Percentiles rank a stretch among this genome's conserved stretches.
phyloP scores from a whole-genome alignment of 2,113 vertebrate genomes.

The Hiodon alosoides region DNA sequence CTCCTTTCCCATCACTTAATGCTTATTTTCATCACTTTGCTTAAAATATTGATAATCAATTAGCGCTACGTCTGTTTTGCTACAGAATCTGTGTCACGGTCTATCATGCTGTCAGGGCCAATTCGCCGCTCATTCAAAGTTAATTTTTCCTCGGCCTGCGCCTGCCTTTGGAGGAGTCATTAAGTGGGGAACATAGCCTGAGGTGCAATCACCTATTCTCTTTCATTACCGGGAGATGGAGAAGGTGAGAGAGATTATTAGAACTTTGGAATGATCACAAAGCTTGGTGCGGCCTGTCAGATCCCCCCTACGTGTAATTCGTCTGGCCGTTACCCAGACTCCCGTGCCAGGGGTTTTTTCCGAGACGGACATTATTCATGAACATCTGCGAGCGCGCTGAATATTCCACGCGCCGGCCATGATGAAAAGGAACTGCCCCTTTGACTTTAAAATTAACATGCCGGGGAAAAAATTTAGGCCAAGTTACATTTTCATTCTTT shows the following conservation, averaged over 20 bases:
- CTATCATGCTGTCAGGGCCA: conserved; percentile 96
- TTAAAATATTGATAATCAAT: conserved; percentile 99
- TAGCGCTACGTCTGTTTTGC: conserved; percentile 98
- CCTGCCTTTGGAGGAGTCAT: conserved; percentile 98
- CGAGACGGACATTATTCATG: conserved; percentile 99
- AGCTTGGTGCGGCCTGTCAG: conserved; percentile 97
- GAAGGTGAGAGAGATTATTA: conserved; percentile 99
- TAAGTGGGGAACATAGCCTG: conserved; percentile 91
- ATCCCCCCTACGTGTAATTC: conserved; percentile 99
- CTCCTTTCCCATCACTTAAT: conserved; percentile 92
- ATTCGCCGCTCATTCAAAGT: conserved; percentile 94
- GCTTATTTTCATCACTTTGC: conserved; percentile 99
- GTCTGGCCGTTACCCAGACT: conserved; percentile 79
- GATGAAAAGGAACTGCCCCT: conserved; percentile 81
- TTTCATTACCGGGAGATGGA: conserved; percentile 98
- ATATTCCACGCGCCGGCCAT: conserved; percentile 72
- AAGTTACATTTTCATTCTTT: conserved; percentile 20
- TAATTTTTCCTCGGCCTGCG: conserved; percentile 93
- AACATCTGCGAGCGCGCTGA: conserved; percentile 90
- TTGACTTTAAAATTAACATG: conserved; percentile 87
- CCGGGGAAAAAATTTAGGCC: conserved; percentile 74
- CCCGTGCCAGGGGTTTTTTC: conserved; percentile 77
- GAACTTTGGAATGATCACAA: conserved; percentile 99
- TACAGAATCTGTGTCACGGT: conserved; percentile 95
- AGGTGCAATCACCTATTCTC: conserved; percentile 99